Conservation (phyloP, 2,113 vertebrate species). For the Nipponia nippon region DNA sequence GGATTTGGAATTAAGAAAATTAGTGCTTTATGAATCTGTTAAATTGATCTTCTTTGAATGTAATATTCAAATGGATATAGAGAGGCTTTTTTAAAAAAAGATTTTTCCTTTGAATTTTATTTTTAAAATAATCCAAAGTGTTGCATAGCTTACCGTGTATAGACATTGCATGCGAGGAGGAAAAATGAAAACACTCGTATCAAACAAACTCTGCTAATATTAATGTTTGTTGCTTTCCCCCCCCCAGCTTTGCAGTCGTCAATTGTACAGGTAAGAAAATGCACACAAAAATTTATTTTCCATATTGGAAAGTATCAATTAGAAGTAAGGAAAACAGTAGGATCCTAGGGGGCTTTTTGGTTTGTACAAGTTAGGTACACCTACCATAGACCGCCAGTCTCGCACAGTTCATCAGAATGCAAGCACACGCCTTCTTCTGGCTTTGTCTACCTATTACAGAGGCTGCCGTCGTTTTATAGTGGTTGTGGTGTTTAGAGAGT, state of each 20-base stretch:
- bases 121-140: background rate
- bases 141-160: background rate
- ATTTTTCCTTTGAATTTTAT: background rate
- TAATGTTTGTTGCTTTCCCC: background rate
- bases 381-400: background rate
- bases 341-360: background rate
- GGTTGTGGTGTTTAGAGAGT: background rate
- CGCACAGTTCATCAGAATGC: background rate
- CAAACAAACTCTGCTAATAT: background rate
- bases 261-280: slow-evolving; percentile 86
- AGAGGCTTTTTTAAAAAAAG: background rate
- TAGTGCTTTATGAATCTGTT: background rate
- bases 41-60: background rate
- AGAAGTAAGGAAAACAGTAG: background rate
- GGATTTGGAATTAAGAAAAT: background rate
- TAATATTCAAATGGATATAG: background rate
- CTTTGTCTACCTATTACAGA: background rate
- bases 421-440: background rate
- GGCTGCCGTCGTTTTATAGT: background rate
- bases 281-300: background rate
- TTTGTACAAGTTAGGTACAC: background rate
- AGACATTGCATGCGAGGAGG: background rate
- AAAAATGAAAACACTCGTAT: background rate
- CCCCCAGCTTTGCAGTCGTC: slow-evolving; percentile 82
- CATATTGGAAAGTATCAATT: background rate